Conservation (phyloP, 2,888 invertebrate species). For the Leptopterna dolabrata region DNA sequence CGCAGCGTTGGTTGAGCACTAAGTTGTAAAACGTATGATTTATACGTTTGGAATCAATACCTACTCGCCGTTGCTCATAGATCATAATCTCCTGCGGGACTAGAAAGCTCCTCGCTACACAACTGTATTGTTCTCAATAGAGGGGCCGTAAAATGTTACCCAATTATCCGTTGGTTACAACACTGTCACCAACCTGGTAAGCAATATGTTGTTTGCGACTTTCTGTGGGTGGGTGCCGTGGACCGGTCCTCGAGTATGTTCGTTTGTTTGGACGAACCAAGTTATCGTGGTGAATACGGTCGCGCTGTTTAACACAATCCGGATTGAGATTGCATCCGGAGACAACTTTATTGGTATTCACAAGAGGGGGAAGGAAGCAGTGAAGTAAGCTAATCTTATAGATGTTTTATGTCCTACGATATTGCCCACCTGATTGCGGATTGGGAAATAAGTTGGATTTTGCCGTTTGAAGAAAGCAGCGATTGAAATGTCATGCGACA, state of each 20-base stretch:
- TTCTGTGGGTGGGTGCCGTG: not conserved
- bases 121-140: constrained; percentile 22
- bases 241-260: not conserved
- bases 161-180: constrained; percentile 23
- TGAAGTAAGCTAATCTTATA: not conserved
- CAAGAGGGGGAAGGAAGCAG: not conserved
- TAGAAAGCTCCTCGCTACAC: constrained; percentile 4
- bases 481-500: too few species aligned
- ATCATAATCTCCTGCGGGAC: not conserved
- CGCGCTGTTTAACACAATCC: not conserved
- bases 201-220: constrained; percentile 22
- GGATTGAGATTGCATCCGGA: not conserved
- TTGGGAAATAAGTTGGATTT: too few species aligned
- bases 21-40: not conserved
- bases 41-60: not conserved
- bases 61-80: not conserved
- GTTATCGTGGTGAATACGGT: not conserved
- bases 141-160: constrained; percentile 28
- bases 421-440: too few species aligned
- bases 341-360: not conserved
- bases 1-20: not conserved
- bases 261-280: not conserved
- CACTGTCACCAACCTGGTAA: constrained; percentile 39
- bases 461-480: too few species aligned
- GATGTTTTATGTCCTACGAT: too few species aligned